A percentile compares a stretch with the other conserved stretches of the same genome.
These are phyloP conservation scores for Antheraea pernyi DNA, from an alignment of 1,140 invertebrate species.

Conservation along the genomic window DNA sequence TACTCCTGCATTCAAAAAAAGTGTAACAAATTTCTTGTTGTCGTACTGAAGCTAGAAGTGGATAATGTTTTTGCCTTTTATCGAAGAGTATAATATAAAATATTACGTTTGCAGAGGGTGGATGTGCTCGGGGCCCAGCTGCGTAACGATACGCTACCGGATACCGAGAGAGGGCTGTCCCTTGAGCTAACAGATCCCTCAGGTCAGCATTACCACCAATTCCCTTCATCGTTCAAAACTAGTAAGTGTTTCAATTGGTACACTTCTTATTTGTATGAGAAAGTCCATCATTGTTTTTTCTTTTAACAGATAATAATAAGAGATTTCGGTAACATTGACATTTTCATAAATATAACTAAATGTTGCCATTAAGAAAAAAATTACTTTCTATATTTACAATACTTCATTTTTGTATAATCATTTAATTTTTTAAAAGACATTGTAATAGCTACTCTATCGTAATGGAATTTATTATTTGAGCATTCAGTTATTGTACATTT, in stretches of 20 bases:
- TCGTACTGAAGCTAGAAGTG: neutral
- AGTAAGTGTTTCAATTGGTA: neutral
- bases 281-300: neutral
- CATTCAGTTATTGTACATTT: too few species aligned
- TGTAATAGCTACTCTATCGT: too few species aligned
- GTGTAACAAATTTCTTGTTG: neutral
- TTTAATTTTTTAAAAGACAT: too few species aligned
- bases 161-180: conserved; percentile 56
- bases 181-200: conserved; percentile 58
- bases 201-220: conserved; percentile 37
- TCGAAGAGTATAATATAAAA: neutral
- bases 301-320: too few species aligned
- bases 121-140: conserved; percentile 44
- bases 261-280: neutral
- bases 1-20: neutral
- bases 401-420: too few species aligned
- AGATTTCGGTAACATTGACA: too few species aligned
- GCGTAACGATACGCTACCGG: conserved; percentile 60
- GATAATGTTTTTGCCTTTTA: neutral
- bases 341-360: too few species aligned
- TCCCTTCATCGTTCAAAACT: conserved; percentile 5
- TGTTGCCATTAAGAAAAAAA: too few species aligned
- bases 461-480: too few species aligned
- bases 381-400: too few species aligned
- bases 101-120: conserved; percentile 42